Percentiles rank a stretch among this genome's conserved stretches.
Conservation (phyloP, 2,888 invertebrate species). For the Carabus problematicus region DNA sequence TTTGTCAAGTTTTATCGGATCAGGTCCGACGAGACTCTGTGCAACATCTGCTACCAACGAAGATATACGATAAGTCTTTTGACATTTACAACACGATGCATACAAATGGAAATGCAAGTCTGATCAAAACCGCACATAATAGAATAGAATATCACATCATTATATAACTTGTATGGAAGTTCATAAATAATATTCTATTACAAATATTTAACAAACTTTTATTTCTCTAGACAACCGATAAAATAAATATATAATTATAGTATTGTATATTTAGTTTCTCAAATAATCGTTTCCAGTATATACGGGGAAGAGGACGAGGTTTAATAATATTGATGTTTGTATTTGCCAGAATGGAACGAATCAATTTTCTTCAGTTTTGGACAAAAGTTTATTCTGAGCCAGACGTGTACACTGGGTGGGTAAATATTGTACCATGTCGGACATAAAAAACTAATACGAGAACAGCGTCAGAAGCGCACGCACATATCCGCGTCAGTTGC, state of each 20-base stretch:
- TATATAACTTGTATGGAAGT: constrained; percentile 1
- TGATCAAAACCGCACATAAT: constrained; percentile 2
- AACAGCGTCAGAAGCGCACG: constrained; percentile 8
- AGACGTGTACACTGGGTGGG: no score
- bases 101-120: constrained; percentile 6
- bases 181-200: no score
- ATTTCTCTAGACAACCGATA: no score
- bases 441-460: constrained; percentile 10
- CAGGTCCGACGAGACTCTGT: constrained; percentile 30
- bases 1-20: constrained; percentile 38
- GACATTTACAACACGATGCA: neutral
- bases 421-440: no score
- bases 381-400: no score
- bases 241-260: neutral
- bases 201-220: no score
- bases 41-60: constrained; percentile 5
- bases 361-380: no score
- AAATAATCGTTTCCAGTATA: neutral
- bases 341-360: no score
- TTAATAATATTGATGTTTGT: no score
- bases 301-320: no score
- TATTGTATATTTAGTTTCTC: constrained; percentile 5
- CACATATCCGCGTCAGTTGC: constrained; percentile 20
- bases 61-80: constrained; percentile 9
- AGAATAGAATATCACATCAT: neutral